Percentiles rank a stretch among this genome's conserved stretches.
Conservation (phyloP, 2,797 vertebrate species). For the Orestias chungarensis region DNA sequence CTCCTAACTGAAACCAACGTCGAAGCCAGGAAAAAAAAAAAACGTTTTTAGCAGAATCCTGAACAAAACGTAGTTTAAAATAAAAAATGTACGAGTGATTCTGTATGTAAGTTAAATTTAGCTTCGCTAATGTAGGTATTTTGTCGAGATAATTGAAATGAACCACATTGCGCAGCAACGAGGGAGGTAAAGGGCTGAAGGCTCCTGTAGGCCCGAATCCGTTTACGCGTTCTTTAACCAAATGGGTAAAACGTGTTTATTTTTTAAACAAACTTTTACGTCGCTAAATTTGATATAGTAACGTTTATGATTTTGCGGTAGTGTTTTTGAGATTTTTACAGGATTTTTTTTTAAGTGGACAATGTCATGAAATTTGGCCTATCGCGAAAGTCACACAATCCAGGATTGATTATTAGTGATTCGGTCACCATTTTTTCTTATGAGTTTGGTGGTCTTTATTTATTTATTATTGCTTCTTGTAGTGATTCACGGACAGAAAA, state of each 20-base stretch:
- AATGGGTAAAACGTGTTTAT: not conserved
- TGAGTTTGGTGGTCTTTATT: no score
- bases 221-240: not conserved
- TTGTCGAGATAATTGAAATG: no score
- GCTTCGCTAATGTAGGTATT: not conserved
- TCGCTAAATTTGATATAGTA: not conserved
- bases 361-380: no score
- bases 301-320: no score
- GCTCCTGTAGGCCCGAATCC: not conserved
- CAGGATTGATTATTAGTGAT: no score
- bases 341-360: no score
- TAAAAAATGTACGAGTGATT: not conserved
- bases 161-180: not conserved
- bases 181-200: not conserved
- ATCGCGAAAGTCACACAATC: no score
- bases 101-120: not conserved
- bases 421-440: no score
- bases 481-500: no score
- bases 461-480: no score
- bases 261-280: not conserved
- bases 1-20: constrained; percentile 41
- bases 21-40: constrained; percentile 29
- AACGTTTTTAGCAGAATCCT: not conserved
- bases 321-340: no score
- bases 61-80: not conserved